Conservation (phyloP, 2,888 invertebrate genomes). For the Ophion ellenae region DNA sequence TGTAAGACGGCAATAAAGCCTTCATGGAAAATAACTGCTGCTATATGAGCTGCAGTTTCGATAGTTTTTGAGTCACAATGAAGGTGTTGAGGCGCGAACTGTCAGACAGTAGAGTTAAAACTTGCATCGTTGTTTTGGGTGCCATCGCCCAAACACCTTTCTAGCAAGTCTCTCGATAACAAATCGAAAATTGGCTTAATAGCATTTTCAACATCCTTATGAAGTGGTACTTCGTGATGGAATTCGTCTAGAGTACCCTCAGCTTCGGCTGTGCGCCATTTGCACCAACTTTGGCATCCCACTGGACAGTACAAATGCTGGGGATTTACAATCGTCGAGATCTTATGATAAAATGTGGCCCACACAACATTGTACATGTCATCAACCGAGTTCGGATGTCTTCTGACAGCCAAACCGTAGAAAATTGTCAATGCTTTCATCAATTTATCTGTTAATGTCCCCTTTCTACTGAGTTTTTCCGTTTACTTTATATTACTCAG, state of each 20-base stretch:
- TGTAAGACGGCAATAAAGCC: slow-evolving; percentile 15
- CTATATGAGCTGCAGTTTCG: background rate
- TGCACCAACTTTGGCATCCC: slow-evolving; percentile 22
- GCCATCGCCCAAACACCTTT: background rate
- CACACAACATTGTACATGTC: too few species aligned
- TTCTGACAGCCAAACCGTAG: too few species aligned
- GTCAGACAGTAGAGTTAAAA: background rate
- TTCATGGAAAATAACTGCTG: slow-evolving; percentile 20
- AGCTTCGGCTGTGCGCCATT: slow-evolving; percentile 24
- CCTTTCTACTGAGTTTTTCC: too few species aligned
- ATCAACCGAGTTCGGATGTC: too few species aligned
- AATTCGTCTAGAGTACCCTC: slow-evolving; percentile 5
- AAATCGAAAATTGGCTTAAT: slow-evolving; percentile 38
- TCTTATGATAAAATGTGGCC: background rate
- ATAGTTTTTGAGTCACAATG: slow-evolving; percentile 2
- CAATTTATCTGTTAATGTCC: too few species aligned
- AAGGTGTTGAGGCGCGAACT: background rate
- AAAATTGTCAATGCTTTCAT: too few species aligned
- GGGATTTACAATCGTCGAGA: background rate
- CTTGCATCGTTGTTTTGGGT: too few species aligned
- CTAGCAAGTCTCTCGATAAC: slow-evolving; percentile 30
- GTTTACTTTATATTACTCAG: too few species aligned
- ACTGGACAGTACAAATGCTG: slow-evolving; percentile 6
- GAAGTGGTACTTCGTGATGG: background rate
- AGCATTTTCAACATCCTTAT: slow-evolving; percentile 24